Conservation (phyloP, 2,888 invertebrate species). For the Trachelus stipa region DNA sequence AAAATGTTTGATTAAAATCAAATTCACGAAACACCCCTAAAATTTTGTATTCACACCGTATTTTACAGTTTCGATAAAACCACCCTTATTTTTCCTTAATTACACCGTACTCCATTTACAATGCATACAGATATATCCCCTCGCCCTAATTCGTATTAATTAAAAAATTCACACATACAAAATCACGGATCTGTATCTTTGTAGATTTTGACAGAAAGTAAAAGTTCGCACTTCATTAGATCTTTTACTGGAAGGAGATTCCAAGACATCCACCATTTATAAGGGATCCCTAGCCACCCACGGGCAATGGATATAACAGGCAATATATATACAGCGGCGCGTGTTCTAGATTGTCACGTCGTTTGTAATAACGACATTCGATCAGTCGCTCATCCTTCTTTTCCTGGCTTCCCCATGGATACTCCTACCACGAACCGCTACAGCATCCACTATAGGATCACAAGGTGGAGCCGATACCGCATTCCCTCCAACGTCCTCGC, state of each 20-base stretch:
- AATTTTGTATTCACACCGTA: not conserved
- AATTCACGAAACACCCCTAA: not conserved
- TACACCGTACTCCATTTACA: not conserved
- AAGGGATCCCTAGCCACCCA: conserved; percentile 7
- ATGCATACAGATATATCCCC: not conserved
- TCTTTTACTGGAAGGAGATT: conserved; percentile 16
- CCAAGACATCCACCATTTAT: conserved; percentile 2
- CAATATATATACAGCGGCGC: conserved; percentile 57
- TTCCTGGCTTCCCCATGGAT: conserved; percentile 1
- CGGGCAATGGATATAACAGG: conserved; percentile 49
- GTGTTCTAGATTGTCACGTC: conserved; percentile 59
- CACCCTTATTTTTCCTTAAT: not conserved
- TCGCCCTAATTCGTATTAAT: not conserved
- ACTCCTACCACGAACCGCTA: conserved; percentile 7
- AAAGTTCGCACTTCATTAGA: conserved; percentile 32
- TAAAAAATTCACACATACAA: not conserved
- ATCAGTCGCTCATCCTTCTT: conserved; percentile 55
- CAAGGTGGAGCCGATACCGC: conserved; percentile 43
- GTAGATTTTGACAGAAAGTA: conserved; percentile 6
- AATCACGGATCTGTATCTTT: not conserved
- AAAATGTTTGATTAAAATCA: not conserved
- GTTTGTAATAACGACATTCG: conserved; percentile 63
- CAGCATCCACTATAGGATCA: conserved; percentile 16
- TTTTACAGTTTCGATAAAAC: not conserved
- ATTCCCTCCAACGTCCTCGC: conserved; percentile 50